Percentiles rank a stretch among this genome's conserved stretches.
These are phyloP conservation scores for Palythoa grandiflora DNA, from an alignment of 92 coral and sea anemone genomes.

Conservation along the genomic window DNA sequence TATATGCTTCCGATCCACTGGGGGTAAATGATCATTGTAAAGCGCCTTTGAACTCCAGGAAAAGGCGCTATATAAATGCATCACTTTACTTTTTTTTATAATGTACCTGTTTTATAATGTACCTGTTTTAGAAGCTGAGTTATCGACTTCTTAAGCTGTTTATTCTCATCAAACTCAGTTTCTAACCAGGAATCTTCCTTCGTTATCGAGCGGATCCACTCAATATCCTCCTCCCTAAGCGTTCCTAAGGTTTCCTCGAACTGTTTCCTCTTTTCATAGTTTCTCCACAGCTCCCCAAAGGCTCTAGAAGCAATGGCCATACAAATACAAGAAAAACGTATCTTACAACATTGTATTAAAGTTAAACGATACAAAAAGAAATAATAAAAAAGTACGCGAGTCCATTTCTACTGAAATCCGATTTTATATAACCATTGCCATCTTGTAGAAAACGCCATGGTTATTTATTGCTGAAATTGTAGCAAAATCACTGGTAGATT, in stretches of 20 bases:
- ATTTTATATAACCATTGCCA: too few relatives aligned
- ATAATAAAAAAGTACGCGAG: too few relatives aligned
- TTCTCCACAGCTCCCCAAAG: constrained; percentile 72
- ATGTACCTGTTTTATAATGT: not conserved
- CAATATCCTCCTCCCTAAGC: constrained; percentile 58
- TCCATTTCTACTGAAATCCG: too few relatives aligned
- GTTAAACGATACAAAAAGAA: not conserved
- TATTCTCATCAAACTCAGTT: constrained; percentile 78
- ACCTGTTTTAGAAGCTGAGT: constrained; percentile 31
- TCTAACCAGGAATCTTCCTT: constrained; percentile 90
- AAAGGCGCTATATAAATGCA: too few relatives aligned
- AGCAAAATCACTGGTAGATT: too few relatives aligned
- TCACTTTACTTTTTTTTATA: too few relatives aligned
- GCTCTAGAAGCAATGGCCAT: constrained; percentile 35
- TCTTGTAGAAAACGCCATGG: too few relatives aligned
- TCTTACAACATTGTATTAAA: too few relatives aligned
- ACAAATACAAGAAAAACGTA: not conserved
- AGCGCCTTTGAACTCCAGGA: too few relatives aligned
- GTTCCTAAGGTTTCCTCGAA: constrained; percentile 37
- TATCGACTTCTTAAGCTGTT: not conserved
- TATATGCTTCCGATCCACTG: too few relatives aligned
- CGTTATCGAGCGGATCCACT: constrained; percentile 70
- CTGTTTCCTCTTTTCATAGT: constrained; percentile 52
- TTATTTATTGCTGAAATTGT: too few relatives aligned
- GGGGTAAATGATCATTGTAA: too few relatives aligned